These are phyloP conservation scores for Hyposmocoma kahamanoa DNA, from an alignment of 1,140 invertebrate genomes.

Conservation along the genomic window DNA sequence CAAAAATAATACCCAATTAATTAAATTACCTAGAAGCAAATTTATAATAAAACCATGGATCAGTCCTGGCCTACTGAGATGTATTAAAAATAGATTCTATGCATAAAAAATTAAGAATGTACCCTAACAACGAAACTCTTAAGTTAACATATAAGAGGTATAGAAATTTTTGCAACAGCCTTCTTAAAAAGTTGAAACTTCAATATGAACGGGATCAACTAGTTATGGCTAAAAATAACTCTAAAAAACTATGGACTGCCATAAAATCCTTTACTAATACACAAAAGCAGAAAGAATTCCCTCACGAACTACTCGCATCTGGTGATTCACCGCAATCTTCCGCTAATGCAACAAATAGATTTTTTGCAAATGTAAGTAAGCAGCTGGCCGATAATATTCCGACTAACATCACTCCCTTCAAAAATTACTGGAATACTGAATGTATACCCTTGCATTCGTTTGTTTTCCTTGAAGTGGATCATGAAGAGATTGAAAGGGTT, in stretches of 20 bases:
- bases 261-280: constrained; percentile 12
- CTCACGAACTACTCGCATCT: too few relatives aligned
- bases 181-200: constrained; percentile 10
- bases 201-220: constrained; percentile 7
- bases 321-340: too few relatives aligned
- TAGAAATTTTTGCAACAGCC: constrained; percentile 13
- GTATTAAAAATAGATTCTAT: constrained; percentile 17
- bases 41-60: constrained; percentile 14
- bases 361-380: too few relatives aligned
- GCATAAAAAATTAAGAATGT: constrained; percentile 17
- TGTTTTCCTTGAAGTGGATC: too few relatives aligned
- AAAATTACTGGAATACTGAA: too few relatives aligned
- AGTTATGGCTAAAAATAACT: constrained; percentile 5
- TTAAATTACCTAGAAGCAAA: neutral
- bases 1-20: neutral
- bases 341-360: too few relatives aligned
- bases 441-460: too few relatives aligned
- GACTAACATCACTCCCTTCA: too few relatives aligned
- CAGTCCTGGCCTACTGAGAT: constrained; percentile 13
- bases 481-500: too few relatives aligned
- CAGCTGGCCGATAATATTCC: too few relatives aligned
- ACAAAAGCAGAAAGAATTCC: too few relatives aligned
- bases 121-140: constrained; percentile 10
- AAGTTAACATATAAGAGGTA: constrained; percentile 14
- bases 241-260: constrained; percentile 13